Evolutionary conservation across 2,888 invertebrate genomes (phyloP).

Genomic region (Heliothis peltigera): DNA sequence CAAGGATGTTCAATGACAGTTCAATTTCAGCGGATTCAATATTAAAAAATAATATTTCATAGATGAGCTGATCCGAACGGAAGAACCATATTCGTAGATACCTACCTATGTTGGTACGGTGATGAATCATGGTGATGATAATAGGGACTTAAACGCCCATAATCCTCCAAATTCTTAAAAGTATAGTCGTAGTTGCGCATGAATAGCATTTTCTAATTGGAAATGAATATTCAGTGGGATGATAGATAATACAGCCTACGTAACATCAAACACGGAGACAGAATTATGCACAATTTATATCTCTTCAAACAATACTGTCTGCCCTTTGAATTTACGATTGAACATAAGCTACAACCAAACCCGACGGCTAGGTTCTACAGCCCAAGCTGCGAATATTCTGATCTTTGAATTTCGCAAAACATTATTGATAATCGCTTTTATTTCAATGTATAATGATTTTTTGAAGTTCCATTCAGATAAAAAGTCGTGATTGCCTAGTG

Average conservation of each 20-base stretch:
- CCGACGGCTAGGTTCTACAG: constrained; percentile 19
- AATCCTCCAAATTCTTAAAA: not conserved
- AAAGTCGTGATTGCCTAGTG: too few species aligned
- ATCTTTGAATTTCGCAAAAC: constrained; percentile 1
- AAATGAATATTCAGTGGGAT: constrained; percentile 40
- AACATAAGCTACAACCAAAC: constrained; percentile 40
- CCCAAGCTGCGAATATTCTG: not conserved
- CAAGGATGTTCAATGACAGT: too few species aligned
- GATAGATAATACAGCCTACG: constrained; percentile 58
- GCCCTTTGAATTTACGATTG: constrained; percentile 48
- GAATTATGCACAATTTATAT: constrained; percentile 50
- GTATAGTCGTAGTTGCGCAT: constrained; percentile 8
- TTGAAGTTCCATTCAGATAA: too few species aligned
- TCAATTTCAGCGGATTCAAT: too few species aligned
- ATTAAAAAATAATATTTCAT: too few species aligned
- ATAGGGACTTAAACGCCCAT: not conserved
- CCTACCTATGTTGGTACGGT: too few species aligned
- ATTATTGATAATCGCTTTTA: constrained; percentile 1
- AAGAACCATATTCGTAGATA: too few species aligned
- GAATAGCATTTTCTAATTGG: constrained; percentile 50
- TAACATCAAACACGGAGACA: constrained; percentile 47
- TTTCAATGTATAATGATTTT: not conserved
- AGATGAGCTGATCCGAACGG: too few species aligned
- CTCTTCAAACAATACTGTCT: constrained; percentile 57
- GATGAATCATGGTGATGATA: not conserved